Evolutionary conservation across 2,113 vertebrate species (phyloP), one percentile per base, ranked within the genome.

Genomic region (Rafetus swinhoei): DNA sequence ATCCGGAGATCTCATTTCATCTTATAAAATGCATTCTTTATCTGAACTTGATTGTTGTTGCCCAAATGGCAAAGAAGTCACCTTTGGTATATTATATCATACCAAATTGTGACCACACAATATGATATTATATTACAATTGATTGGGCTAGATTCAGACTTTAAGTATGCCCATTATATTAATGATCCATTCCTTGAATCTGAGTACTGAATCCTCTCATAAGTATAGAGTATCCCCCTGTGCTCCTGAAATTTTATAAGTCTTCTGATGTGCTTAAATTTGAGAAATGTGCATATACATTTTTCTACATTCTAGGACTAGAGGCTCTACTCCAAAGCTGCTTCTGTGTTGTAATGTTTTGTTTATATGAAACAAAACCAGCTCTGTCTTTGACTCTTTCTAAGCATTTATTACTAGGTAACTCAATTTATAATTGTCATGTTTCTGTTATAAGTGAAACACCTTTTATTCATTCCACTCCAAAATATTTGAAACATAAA

Each of bases 191-290:
- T 52, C n/a, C 8, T 25, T 62, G 5, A 24, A 25, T 32, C 32
- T 25, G 12, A 62, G 4, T 45, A 87, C n/a, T 16, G 39, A 87
- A 90, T 87, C 79, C 45, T 22, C 10, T 69, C 27, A 35, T 59
- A 60, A 85, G 55, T 65, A 12, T 35, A 57, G 19, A 12, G 9
- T 7, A 84, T 62, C 50, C 22, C 29, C 76, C 7, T 39, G 4
- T 24, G 6, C 21, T 93, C 15, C 32, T 82, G 27, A 6, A 55
- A 11, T 1, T 90, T 86, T 87, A 32, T 88, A 90, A 93, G 72
- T 79, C 1, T 2, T 80, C n/a, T 82, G 13, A 53, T 83, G 8
- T 74, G 39, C 81, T 81, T 87, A 85, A 86, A 88, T 10, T 5
- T 6, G 4, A 13, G 4, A 53, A 79, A 86, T 89, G 90, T 53